phyloP scores from a whole-genome alignment of 2,888 invertebrate genomes.

The Cerastoderma edule region DNA sequence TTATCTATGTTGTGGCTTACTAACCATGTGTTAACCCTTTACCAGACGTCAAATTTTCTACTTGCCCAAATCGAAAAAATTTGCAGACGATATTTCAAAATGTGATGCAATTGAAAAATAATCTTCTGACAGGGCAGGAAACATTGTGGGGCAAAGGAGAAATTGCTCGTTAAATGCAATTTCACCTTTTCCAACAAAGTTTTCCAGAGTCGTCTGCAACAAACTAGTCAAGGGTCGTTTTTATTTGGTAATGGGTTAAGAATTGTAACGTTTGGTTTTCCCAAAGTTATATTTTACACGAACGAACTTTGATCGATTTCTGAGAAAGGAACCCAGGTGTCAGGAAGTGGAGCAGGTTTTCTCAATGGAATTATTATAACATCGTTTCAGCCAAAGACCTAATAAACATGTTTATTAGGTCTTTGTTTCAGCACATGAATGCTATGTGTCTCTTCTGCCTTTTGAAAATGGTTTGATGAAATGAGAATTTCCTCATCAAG shows the following conservation, averaged over 20 bases:
- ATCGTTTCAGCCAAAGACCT: too few relatives aligned
- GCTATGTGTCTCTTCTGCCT: background rate
- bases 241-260: background rate
- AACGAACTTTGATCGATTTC: too few relatives aligned
- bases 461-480: background rate
- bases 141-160: constrained; percentile 1
- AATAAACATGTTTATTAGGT: too few relatives aligned
- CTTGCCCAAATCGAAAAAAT: constrained; percentile 5
- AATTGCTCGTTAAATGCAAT: constrained; percentile 9
- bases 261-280: too few relatives aligned
- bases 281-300: too few relatives aligned
- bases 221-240: background rate
- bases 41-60: constrained; percentile 1
- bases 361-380: background rate
- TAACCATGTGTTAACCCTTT: background rate
- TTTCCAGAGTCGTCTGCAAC: background rate
- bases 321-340: background rate
- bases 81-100: constrained; percentile 8
- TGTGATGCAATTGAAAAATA: too few relatives aligned
- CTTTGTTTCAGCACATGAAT: background rate
- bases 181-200: constrained; percentile 13
- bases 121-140: background rate
- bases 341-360: constrained; percentile 6
- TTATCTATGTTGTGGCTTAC: constrained; percentile 3
- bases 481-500: background rate